Evolutionary conservation across 2,888 invertebrate species (phyloP).

Genomic region (Ryuthela nishihirai): DNA sequence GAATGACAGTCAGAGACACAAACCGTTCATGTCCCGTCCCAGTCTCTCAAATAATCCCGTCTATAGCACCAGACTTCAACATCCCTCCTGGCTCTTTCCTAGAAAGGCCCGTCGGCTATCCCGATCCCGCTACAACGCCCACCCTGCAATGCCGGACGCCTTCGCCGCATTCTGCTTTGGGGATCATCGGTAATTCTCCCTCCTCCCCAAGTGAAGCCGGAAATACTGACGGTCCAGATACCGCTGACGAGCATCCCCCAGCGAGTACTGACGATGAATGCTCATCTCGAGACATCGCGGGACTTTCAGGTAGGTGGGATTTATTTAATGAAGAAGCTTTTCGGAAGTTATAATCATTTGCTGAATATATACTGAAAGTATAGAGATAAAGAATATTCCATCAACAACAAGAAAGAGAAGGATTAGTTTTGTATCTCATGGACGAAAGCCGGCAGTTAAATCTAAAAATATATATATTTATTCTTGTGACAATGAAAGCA

Average conservation of each 20-base stretch:
- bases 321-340: too few relatives aligned
- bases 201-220: constrained; percentile 33
- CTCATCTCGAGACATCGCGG: constrained; percentile 15
- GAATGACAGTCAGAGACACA: background rate
- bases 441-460: too few relatives aligned
- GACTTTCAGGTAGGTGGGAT: constrained; percentile 9
- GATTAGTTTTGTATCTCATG: too few relatives aligned
- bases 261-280: constrained; percentile 32
- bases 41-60: too few relatives aligned
- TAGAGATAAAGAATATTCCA: too few relatives aligned
- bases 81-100: constrained; percentile 2
- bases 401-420: too few relatives aligned
- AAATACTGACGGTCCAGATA: constrained; percentile 35
- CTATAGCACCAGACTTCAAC: constrained; percentile 14
- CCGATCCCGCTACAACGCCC: background rate
- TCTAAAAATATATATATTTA: too few relatives aligned
- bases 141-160: constrained; percentile 13
- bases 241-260: constrained; percentile 32
- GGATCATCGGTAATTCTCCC: constrained; percentile 10
- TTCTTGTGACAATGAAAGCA: too few relatives aligned
- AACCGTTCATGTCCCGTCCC: constrained; percentile 1
- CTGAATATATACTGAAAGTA: too few relatives aligned
- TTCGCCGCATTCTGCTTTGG: constrained; percentile 3
- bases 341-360: too few relatives aligned
- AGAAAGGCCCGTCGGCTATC: background rate